A percentile compares a stretch with the other conserved stretches of the same genome.
Conservation (phyloP, 2,888 invertebrate genomes). For the Cantharis flavilabris region DNA sequence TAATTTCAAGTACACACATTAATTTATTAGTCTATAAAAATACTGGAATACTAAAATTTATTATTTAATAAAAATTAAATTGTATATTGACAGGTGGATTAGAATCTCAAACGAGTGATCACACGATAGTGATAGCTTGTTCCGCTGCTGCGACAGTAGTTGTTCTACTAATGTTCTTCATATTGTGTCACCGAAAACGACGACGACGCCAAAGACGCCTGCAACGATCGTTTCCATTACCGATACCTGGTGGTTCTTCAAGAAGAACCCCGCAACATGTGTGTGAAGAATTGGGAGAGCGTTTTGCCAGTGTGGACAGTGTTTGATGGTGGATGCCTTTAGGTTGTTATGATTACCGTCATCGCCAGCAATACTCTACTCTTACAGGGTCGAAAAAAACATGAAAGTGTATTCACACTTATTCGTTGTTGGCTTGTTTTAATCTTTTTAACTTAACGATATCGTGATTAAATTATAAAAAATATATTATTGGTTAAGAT, state of each 20-base stretch:
- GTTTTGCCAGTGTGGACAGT: slow-evolving; percentile 62
- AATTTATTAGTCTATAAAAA: not conserved
- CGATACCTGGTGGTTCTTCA: slow-evolving; percentile 49
- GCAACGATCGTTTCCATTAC: slow-evolving; percentile 53
- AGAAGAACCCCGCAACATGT: slow-evolving; percentile 57
- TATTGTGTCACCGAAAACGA: slow-evolving; percentile 62
- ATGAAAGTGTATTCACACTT: slow-evolving; percentile 27
- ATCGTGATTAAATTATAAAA: slow-evolving; percentile 24
- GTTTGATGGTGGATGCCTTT: slow-evolving; percentile 57
- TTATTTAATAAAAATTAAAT: not conserved
- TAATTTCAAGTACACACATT: not conserved
- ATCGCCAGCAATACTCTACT: slow-evolving; percentile 49
- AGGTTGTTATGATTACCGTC: slow-evolving; percentile 32
- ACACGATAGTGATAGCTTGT: slow-evolving; percentile 48
- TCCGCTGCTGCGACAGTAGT: slow-evolving; percentile 55
- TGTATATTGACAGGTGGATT: slow-evolving; percentile 44
- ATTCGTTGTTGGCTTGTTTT: slow-evolving; percentile 30
- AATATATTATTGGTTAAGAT: slow-evolving; percentile 1
- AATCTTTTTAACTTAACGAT: slow-evolving; percentile 18
- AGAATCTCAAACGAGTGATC: slow-evolving; percentile 49
- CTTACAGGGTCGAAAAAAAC: slow-evolving; percentile 47
- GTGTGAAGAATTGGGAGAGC: slow-evolving; percentile 62
- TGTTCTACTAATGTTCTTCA: slow-evolving; percentile 55
- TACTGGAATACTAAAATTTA: not conserved
- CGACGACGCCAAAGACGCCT: slow-evolving; percentile 54